A percentile compares a stretch with the other conserved stretches of the same genome.
phyloP scores from a whole-genome alignment of 2,113 vertebrate genomes.

The Muntiacus reevesi region DNA sequence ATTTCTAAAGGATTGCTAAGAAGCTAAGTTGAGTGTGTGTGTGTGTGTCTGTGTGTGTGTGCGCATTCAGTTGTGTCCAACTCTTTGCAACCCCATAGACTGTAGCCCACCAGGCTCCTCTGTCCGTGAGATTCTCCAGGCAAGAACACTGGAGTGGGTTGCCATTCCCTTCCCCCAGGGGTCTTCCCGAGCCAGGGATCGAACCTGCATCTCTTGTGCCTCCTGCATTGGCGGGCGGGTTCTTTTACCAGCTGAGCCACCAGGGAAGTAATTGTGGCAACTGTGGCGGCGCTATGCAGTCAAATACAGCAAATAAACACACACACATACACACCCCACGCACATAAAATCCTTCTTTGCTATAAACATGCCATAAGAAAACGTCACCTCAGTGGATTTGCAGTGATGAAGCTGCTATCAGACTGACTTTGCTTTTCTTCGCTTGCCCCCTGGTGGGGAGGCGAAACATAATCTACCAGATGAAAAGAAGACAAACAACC shows the following conservation, averaged over 20 bases:
- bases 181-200: not conserved
- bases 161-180: not conserved
- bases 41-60: not conserved
- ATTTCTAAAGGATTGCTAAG: not conserved
- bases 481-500: fast-evolving
- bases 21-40: not conserved
- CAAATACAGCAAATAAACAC: not conserved
- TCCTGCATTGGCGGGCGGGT: not conserved
- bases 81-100: not conserved
- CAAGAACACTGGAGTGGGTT: not conserved
- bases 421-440: not conserved
- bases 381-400: fast-evolving
- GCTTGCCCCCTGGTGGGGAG: conserved; percentile 36
- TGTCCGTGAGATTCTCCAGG: not conserved
- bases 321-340: fast-evolving
- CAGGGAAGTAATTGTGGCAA: not conserved
- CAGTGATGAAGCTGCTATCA: not conserved
- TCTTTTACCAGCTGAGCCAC: not conserved
- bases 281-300: not conserved
- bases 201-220: not conserved
- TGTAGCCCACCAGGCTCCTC: not conserved
- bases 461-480: not conserved
- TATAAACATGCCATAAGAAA: no score
- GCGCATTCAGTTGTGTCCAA: not conserved
- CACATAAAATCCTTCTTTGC: not conserved